A percentile compares a stretch with the other conserved stretches of the same genome.
Evolutionary conservation across 2,797 vertebrate genomes (phyloP).

Genomic region (Chloroceryle inda): DNA sequence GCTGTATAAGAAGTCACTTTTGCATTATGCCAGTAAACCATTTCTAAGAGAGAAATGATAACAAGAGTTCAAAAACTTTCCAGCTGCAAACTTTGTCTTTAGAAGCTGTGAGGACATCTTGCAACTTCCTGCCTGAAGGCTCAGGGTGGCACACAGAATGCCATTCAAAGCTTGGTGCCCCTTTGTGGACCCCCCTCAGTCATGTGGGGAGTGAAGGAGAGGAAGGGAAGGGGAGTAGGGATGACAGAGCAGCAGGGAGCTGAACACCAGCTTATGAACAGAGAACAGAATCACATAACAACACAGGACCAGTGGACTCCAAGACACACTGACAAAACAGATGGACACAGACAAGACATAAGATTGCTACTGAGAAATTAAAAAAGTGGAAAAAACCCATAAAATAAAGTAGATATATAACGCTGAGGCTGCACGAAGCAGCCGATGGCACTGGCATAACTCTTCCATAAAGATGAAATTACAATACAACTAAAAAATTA

Average conservation of each 20-base stretch:
- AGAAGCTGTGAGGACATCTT: neutral
- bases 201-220: slow-evolving; percentile 48
- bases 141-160: neutral
- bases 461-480: slow-evolving; percentile 62
- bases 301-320: slow-evolving; percentile 76
- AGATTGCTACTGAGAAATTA: slow-evolving; percentile 74
- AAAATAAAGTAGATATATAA: slow-evolving; percentile 43
- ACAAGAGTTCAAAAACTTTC: slow-evolving; percentile 37
- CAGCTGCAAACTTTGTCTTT: slow-evolving; percentile 25
- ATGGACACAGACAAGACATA: slow-evolving; percentile 77
- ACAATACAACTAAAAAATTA: slow-evolving; percentile 45
- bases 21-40: neutral
- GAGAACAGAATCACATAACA: slow-evolving; percentile 94
- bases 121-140: slow-evolving; percentile 5
- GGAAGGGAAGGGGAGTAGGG: slow-evolving; percentile 1
- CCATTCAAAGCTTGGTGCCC: slow-evolving; percentile 78
- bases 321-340: slow-evolving; percentile 80
- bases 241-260: slow-evolving; percentile 59
- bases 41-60: neutral
- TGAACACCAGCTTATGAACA: slow-evolving; percentile 86
- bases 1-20: neutral
- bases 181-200: slow-evolving; percentile 87
- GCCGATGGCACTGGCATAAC: slow-evolving; percentile 71
- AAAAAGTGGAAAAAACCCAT: slow-evolving; percentile 58
- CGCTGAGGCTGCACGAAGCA: slow-evolving; percentile 62